Evolutionary conservation across 2,888 invertebrate genomes (phyloP).

Genomic region (Malachius bipustulatus): DNA sequence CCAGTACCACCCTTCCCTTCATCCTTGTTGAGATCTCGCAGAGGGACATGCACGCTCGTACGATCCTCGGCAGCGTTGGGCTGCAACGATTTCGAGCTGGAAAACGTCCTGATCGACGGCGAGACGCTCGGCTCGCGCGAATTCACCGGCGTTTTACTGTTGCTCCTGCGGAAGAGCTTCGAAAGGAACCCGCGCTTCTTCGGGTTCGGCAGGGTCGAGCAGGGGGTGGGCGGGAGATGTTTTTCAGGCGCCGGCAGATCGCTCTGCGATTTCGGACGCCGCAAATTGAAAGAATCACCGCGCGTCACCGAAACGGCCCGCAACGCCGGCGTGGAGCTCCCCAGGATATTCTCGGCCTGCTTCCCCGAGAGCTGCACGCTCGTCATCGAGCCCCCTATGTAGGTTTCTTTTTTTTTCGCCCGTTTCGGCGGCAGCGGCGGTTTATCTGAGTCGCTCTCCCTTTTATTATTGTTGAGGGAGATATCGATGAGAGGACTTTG

Average conservation of each 20-base stretch:
- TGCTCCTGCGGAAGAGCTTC: conserved; percentile 50
- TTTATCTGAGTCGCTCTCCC: conserved; percentile 44
- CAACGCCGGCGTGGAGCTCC: conserved; percentile 21
- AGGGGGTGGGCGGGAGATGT: conserved; percentile 43
- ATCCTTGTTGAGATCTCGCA: conserved; percentile 39
- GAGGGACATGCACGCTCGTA: conserved; percentile 49
- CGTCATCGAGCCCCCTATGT: conserved; percentile 28
- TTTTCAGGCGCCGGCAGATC: conserved; percentile 39
- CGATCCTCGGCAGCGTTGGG: conserved; percentile 22
- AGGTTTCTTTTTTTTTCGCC: conserved; percentile 43
- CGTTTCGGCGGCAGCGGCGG: conserved; percentile 77
- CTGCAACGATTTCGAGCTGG: conserved; percentile 17
- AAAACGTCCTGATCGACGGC: conserved; percentile 16
- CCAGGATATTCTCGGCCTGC: conserved; percentile 22
- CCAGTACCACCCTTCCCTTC: not conserved
- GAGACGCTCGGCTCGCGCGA: conserved; percentile 29
- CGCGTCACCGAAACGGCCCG: conserved; percentile 24
- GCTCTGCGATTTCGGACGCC: conserved; percentile 29
- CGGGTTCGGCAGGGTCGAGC: conserved; percentile 40
- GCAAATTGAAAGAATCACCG: conserved; percentile 29
- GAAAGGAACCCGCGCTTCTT: conserved; percentile 52
- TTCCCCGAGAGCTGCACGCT: conserved; percentile 21
- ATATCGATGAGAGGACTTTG: conserved; percentile 40
- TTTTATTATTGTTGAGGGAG: conserved; percentile 16
- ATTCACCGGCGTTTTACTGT: conserved; percentile 35